Evolutionary conservation across 2,113 vertebrate species (phyloP), one percentile per base, ranked within the genome.

Genomic region (Scatophagus argus): DNA sequence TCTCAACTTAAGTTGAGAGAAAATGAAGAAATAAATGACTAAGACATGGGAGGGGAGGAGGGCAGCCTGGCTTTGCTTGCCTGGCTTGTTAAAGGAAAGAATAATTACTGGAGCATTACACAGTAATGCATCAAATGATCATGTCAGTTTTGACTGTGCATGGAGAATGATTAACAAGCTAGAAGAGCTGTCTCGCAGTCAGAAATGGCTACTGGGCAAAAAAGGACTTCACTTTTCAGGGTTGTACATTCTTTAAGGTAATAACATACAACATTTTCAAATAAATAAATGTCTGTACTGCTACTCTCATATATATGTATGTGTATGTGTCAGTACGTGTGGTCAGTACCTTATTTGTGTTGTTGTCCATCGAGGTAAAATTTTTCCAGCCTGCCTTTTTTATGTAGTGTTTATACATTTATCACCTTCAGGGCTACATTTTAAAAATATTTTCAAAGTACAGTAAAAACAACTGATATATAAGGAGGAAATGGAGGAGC

Each of bases 81-180:
- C 83, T 88, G 86, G 84, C 90, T 92, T 79, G 87, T 92, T 92
- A 90, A 83, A 91, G 84, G 64, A 90, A 85, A 91, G 86, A 93
- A 88, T 93, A 91, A 93, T 92, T 92, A 90, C 82, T 83, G 77
- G 75, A 90, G 87, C 76, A 86, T 74, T 87, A 62, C 73, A 25
- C 76, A 85, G 80, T 75, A 85, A 91, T 92, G 89, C 82, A 92
- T 91, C 86, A 92, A 89, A 83, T 77, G 77, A 85, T 77, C 86
- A 77, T 77, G 86, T 84, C 83, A 78, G 63, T 85, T 89, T 84
- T 79, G 79, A 88, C 77, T 66, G 43, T 82, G 80, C 52, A 73
- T 67, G 58, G 69, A 39, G 81, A 82, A 77, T 89, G 90, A 90
- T 92, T 90, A 89, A 86, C 78, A 83, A 86, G 64, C 69, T 60